Evolutionary conservation across 1,140 invertebrate genomes (phyloP).

Genomic region (Polypedilum pembai): DNA sequence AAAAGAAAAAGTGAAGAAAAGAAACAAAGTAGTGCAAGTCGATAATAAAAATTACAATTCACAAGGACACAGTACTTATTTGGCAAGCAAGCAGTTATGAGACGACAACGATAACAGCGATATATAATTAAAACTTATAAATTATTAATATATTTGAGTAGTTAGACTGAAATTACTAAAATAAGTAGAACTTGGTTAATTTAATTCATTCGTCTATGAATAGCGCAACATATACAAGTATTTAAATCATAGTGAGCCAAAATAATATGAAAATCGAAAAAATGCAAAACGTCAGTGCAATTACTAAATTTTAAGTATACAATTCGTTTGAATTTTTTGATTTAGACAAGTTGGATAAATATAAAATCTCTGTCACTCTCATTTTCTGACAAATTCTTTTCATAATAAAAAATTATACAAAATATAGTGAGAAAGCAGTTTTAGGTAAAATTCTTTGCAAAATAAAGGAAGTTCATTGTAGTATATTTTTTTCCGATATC

Average conservation of each 20-base stretch:
- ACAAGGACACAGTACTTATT: background rate
- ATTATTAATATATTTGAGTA: background rate
- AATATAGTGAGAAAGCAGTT: background rate
- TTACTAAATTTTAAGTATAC: background rate
- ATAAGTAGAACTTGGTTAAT: background rate
- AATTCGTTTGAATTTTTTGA: background rate
- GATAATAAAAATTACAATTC: background rate
- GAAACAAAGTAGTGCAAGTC: background rate
- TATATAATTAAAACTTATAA: background rate
- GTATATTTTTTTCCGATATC: background rate
- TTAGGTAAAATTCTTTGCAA: background rate
- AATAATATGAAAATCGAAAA: no score
- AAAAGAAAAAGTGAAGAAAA: background rate
- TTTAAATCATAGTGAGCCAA: no score
- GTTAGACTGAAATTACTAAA: background rate
- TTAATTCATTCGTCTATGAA: no score
- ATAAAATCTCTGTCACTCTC: background rate
- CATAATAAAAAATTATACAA: background rate
- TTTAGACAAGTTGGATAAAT: background rate
- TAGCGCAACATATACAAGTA: no score
- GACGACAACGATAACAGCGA: background rate
- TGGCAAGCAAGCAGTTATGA: background rate
- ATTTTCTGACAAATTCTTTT: background rate
- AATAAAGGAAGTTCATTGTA: background rate
- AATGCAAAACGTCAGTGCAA: no score